These are phyloP conservation scores for Xiphorhynchus erythropygius DNA, from an alignment of 2,797 vertebrate genomes.

Conservation along the genomic window DNA sequence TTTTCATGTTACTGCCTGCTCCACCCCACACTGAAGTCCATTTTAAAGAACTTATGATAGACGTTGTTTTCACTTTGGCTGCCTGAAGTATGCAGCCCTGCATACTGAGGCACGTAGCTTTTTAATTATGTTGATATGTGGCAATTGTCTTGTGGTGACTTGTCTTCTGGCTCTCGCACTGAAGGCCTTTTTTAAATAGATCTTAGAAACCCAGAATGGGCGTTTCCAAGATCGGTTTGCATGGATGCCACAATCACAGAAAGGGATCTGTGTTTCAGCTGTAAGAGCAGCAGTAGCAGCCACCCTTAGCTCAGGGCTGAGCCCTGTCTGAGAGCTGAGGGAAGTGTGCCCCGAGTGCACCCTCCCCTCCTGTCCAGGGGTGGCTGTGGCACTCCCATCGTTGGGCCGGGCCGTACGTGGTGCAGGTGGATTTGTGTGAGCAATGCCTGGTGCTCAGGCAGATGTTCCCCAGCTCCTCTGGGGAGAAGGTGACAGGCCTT, in stretches of 20 bases:
- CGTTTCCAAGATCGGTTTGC: not conserved
- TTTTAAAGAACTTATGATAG: not conserved
- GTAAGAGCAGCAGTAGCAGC: not conserved
- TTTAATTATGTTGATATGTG: constrained; percentile 66
- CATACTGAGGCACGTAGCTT: constrained; percentile 31
- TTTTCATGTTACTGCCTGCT: constrained; percentile 30
- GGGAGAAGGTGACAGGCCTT: not conserved
- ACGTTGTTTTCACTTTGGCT: constrained; percentile 5
- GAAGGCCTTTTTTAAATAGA: not conserved
- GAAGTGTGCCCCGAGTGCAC: not conserved
- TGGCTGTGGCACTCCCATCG: not conserved
- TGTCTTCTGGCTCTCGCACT: constrained; percentile 13
- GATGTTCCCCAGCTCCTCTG: not conserved
- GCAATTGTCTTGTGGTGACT: constrained; percentile 65
- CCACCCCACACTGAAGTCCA: constrained; percentile 17
- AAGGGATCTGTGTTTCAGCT: not conserved
- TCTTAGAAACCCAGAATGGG: constrained; percentile 12
- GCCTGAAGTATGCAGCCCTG: constrained; percentile 10
- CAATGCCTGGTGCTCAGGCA: not conserved
- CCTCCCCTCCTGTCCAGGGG: not conserved
- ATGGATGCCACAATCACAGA: not conserved
- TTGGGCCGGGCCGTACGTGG: not conserved
- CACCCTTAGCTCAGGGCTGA: not conserved
- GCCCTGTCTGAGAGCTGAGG: not conserved
- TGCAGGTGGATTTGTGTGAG: not conserved